Evolutionary conservation across 1,140 invertebrate genomes (phyloP).

Genomic region (Drosophila lowei): DNA sequence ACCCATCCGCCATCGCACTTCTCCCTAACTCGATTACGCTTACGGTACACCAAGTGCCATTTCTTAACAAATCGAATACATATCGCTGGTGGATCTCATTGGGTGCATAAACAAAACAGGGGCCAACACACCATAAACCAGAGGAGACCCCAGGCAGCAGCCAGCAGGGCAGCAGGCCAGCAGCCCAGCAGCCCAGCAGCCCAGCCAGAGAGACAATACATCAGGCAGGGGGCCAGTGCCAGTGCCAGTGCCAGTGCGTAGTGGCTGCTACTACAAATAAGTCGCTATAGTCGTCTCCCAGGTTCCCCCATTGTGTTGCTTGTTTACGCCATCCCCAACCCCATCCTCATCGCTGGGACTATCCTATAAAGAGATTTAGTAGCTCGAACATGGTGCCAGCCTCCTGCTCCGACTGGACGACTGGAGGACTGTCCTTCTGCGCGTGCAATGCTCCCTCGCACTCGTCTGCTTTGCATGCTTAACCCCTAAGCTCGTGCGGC

Average conservation of each 20-base stretch:
- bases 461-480: conserved; percentile 66
- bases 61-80: conserved; percentile 52
- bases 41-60: conserved; percentile 31
- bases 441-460: conserved; percentile 66
- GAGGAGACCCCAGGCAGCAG: conserved; percentile 51
- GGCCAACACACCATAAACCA: conserved; percentile 9
- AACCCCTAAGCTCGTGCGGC: conserved; percentile 53
- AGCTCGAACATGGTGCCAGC: conserved; percentile 55
- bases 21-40: conserved; percentile 11
- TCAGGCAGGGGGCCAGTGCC: conserved; percentile 31
- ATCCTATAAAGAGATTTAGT: conserved; percentile 76
- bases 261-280: conserved; percentile 68
- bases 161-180: neutral
- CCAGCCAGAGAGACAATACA: conserved; percentile 57
- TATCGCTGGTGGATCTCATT: conserved; percentile 49
- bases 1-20: conserved; percentile 3
- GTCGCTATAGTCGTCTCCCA: conserved; percentile 34
- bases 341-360: neutral
- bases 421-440: conserved; percentile 60
- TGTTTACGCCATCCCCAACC: conserved; percentile 20
- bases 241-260: conserved; percentile 41
- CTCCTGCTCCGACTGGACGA: conserved; percentile 20
- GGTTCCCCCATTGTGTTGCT: conserved; percentile 46
- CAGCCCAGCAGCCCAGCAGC: conserved; percentile 1
- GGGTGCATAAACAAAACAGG: conserved; percentile 70